Evolutionary conservation across 2,113 vertebrate genomes (phyloP).

Genomic region (Pedionomus torquatus): DNA sequence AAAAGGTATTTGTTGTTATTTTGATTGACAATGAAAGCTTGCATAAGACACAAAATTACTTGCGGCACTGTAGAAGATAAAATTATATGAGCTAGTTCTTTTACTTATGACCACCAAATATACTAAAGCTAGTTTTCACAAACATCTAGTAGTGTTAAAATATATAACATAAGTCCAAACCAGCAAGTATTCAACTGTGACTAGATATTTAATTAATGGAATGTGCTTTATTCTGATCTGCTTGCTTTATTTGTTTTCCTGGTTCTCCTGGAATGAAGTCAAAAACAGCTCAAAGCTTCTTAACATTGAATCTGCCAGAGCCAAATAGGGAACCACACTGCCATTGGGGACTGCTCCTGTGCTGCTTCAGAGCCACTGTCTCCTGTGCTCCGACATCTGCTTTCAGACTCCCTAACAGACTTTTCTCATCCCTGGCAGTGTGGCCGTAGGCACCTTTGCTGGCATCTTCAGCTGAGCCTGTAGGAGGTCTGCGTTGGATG

Average conservation of each 20-base stretch:
- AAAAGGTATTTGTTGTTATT: constrained; percentile 5
- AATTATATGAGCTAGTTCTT: not conserved
- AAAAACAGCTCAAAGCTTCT: not conserved
- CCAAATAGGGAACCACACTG: accelerated
- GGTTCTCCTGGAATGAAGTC: not conserved
- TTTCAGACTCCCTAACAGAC: not conserved
- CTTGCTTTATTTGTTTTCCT: not conserved
- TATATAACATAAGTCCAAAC: not conserved
- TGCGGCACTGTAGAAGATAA: not conserved
- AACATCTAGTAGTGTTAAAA: not conserved
- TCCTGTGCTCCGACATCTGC: accelerated
- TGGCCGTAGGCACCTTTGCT: too few relatives aligned
- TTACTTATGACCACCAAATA: not conserved
- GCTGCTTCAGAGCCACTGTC: not conserved
- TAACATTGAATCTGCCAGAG: not conserved
- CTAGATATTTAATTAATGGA: not conserved
- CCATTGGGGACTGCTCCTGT: too few relatives aligned
- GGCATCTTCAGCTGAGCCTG: not conserved
- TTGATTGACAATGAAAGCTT: not conserved
- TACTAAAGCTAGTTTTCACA: not conserved
- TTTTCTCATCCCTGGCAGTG: not conserved
- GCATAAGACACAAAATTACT: not conserved
- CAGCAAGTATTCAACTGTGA: not conserved
- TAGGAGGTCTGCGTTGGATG: not conserved
- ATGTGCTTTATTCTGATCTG: not conserved